These are phyloP conservation scores for Apeira syringaria DNA, from an alignment of 2,888 invertebrate species.

Conservation along the genomic window DNA sequence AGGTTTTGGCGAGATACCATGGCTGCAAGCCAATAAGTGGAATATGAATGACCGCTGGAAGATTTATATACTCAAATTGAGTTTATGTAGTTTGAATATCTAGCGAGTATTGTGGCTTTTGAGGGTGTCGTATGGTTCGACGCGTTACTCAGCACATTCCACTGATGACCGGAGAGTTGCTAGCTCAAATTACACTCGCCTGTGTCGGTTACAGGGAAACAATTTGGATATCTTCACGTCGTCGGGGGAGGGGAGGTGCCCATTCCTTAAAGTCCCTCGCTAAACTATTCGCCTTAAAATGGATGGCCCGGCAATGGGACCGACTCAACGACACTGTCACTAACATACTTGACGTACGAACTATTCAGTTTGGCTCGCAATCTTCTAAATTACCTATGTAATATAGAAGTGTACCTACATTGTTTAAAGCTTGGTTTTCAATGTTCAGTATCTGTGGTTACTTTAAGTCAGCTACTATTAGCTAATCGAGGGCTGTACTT, in stretches of 20 bases:
- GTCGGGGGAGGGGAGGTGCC: constrained; percentile 35
- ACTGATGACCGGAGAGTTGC: constrained; percentile 51
- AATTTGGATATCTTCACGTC: constrained; percentile 68
- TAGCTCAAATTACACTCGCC: constrained; percentile 53
- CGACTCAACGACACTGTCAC: constrained; percentile 30
- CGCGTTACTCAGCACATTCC: constrained; percentile 52
- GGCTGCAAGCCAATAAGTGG: constrained; percentile 37
- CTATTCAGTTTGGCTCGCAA: constrained; percentile 18
- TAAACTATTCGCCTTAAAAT: constrained; percentile 63
- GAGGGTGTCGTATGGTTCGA: constrained; percentile 22
- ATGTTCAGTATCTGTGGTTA: too few relatives aligned
- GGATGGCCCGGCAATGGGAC: constrained; percentile 37
- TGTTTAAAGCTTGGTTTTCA: too few relatives aligned
- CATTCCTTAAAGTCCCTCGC: constrained; percentile 57
- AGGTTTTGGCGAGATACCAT: constrained; percentile 33
- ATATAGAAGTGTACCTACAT: too few relatives aligned
- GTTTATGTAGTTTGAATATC: not conserved
- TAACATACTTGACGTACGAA: constrained; percentile 31
- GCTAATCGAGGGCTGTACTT: too few relatives aligned
- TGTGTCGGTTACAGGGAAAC: constrained; percentile 51
- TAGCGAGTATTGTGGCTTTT: not conserved
- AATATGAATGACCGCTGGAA: constrained; percentile 26
- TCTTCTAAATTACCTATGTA: too few relatives aligned
- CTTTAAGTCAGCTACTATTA: too few relatives aligned
- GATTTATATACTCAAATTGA: constrained; percentile 27